Conservation (phyloP, 2,797 vertebrate genomes). For the Myiotriccus ornatus region DNA sequence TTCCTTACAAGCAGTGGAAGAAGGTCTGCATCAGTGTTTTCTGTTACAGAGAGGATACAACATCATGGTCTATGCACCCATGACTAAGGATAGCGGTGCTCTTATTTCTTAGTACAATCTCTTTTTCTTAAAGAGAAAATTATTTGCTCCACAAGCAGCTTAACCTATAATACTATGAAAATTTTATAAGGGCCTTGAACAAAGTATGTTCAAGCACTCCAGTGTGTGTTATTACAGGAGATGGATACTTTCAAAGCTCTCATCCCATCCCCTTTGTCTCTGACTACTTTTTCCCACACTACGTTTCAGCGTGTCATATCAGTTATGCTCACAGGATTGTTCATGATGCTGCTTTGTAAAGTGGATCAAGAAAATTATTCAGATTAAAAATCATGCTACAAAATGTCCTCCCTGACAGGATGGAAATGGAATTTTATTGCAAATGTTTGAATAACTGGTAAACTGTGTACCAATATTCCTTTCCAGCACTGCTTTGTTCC, state of each 20-base stretch:
- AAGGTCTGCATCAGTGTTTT: background rate
- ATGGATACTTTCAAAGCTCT: background rate
- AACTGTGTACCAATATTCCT: background rate
- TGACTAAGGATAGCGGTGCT: background rate
- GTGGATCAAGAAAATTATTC: background rate
- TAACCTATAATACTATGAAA: background rate
- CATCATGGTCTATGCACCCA: background rate
- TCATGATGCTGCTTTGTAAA: background rate
- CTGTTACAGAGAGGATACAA: background rate
- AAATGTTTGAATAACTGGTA: background rate
- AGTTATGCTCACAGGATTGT: background rate
- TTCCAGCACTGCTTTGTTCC: background rate
- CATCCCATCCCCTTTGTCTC: background rate
- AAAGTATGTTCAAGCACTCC: background rate
- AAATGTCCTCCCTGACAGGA: background rate
- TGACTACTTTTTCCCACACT: background rate
- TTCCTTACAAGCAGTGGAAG: background rate
- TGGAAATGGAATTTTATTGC: background rate
- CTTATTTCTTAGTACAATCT: background rate
- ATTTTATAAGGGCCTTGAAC: background rate
- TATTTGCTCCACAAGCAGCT: background rate
- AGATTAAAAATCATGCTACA: background rate
- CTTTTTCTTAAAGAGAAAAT: background rate
- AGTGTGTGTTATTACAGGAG: background rate
- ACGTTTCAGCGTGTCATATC: background rate